phyloP scores from a whole-genome alignment of 2,888 invertebrate species.

The Dolichopus griseipennis region DNA sequence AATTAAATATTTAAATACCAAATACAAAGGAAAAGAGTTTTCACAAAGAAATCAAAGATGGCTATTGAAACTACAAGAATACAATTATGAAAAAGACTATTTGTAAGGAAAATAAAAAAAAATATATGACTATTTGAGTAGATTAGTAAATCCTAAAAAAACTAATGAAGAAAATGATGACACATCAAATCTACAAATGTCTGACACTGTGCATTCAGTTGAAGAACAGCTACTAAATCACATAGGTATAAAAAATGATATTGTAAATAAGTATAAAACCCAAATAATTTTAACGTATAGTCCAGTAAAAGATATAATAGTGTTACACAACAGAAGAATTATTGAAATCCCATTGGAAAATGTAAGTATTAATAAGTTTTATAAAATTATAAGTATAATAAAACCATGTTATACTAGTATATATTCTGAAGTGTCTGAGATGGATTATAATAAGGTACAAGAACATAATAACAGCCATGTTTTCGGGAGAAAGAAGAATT shows the following conservation, averaged over 20 bases:
- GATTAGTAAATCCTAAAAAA: constrained; percentile 16
- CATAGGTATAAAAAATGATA: constrained; percentile 20
- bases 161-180: constrained; percentile 16
- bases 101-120: constrained; percentile 20
- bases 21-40: constrained; percentile 20
- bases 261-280: constrained; percentile 21
- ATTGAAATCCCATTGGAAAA: constrained; percentile 17
- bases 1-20: no score
- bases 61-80: constrained; percentile 18
- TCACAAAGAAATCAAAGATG: constrained; percentile 19
- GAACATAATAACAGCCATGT: constrained; percentile 17
- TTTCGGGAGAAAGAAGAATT: constrained; percentile 13
- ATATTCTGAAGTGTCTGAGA: constrained; percentile 16
- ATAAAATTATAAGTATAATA: constrained; percentile 16
- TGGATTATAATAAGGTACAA: constrained; percentile 19
- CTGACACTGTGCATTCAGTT: constrained; percentile 18
- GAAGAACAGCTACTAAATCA: constrained; percentile 20
- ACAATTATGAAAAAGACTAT: constrained; percentile 21
- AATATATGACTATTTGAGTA: constrained; percentile 22
- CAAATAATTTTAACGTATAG: constrained; percentile 22
- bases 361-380: constrained; percentile 14
- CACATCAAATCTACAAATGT: constrained; percentile 18
- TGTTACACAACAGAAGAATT: constrained; percentile 16
- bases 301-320: constrained; percentile 14
- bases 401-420: constrained; percentile 16